phyloP scores from a whole-genome alignment of 1,140 invertebrate species.

The Monomorium pharaonis region DNA sequence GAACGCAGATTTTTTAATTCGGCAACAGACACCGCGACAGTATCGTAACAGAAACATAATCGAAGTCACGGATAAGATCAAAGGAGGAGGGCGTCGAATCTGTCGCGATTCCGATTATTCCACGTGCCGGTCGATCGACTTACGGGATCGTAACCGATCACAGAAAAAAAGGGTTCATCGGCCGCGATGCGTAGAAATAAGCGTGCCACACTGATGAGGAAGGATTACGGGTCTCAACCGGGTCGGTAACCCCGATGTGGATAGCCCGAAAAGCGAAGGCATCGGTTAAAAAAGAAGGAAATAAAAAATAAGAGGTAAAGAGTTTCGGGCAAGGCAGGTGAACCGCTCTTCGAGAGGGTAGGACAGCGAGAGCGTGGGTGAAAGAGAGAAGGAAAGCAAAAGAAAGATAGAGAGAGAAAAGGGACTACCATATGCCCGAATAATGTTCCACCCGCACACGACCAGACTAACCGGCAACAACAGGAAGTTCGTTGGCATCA shows the following conservation, averaged over 20 bases:
- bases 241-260: slow-evolving; percentile 77
- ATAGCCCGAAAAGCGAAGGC: slow-evolving; percentile 61
- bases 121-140: slow-evolving; percentile 23
- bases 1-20: background rate
- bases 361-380: slow-evolving; percentile 63
- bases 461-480: slow-evolving; percentile 68
- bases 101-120: slow-evolving; percentile 20
- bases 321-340: slow-evolving; percentile 75
- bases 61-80: background rate
- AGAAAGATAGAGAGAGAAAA: slow-evolving; percentile 67
- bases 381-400: slow-evolving; percentile 65
- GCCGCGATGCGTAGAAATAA: slow-evolving; percentile 57
- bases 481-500: slow-evolving; percentile 72
- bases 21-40: background rate
- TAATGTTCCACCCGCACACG: slow-evolving; percentile 81
- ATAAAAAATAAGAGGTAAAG: slow-evolving; percentile 73
- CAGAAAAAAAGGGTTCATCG: slow-evolving; percentile 61
- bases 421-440: slow-evolving; percentile 82
- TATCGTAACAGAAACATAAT: background rate
- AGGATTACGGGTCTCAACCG: slow-evolving; percentile 77
- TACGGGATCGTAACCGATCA: slow-evolving; percentile 41
- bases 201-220: slow-evolving; percentile 71
- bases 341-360: slow-evolving; percentile 62
- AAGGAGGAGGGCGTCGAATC: background rate
- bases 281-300: slow-evolving; percentile 56